Evolutionary conservation across 2,797 vertebrate genomes (phyloP).

Genomic region (Sebastiscus tertius): DNA sequence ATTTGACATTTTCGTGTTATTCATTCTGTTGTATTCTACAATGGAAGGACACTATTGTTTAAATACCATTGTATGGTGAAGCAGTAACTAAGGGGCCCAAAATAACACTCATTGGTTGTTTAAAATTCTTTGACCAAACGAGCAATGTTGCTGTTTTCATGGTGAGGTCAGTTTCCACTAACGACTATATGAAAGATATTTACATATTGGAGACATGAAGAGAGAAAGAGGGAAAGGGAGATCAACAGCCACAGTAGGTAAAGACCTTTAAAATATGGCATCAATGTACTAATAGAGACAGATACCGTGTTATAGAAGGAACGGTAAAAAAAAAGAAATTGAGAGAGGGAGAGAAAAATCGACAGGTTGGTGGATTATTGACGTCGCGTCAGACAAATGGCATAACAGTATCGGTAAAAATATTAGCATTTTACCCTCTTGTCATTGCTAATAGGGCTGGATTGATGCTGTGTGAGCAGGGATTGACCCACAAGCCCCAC

Average conservation of each 20-base stretch:
- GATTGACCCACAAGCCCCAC: conserved; percentile 4
- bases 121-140: too few relatives aligned
- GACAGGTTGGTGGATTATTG: conserved; percentile 23
- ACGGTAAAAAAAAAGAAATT: neutral
- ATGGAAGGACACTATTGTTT: neutral
- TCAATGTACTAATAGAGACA: neutral
- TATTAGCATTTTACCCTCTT: conserved; percentile 49
- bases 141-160: neutral
- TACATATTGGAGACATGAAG: neutral
- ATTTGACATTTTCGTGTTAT: too few relatives aligned
- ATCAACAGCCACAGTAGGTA: neutral
- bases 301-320: neutral
- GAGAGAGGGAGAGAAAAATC: neutral
- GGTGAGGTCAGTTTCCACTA: neutral
- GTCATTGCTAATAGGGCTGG: conserved; percentile 53
- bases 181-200: neutral
- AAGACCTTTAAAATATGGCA: neutral
- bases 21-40: too few relatives aligned
- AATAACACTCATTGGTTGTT: neutral
- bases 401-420: conserved; percentile 38
- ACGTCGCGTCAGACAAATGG: conserved; percentile 14
- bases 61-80: neutral
- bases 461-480: conserved; percentile 38
- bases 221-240: neutral
- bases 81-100: too few relatives aligned